Evolutionary conservation across 1,140 invertebrate species (phyloP), one percentile per base, ranked within the genome.

Genomic region (Sitophilus oryzae): DNA sequence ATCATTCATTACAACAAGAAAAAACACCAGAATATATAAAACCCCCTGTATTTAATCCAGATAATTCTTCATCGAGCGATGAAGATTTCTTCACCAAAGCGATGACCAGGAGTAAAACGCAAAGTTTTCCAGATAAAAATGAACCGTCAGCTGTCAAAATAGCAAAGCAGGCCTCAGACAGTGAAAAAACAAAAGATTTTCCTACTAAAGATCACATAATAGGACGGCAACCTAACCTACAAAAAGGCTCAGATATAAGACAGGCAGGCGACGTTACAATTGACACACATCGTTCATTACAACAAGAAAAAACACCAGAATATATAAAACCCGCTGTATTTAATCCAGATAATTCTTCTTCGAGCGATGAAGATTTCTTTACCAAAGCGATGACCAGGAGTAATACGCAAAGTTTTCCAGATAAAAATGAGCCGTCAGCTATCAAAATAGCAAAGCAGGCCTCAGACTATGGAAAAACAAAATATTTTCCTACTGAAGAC

Each of bases 331-430:
- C 10, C 34, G n/a, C 35, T 15, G 23, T 63, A 11, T 63, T 63
- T 25, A 56, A 53, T 35, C 56, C 59, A 49, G 45, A 16, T 30
- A 4, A 10, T 9, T 16, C 20, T 41, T 22, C 41, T 34, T 40
- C 38, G 3, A 55, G 54, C 21, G 59, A 59, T 25, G 59, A 61
- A 16, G 59, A 63, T 45, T 44, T 63, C 16, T 62, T 63, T 56
- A 50, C 5, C 25, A 30, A 30, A 30, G 11, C 5, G 25, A 30
- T 30, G 11, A 30, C 5, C 25, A 46, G 14, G 25, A 34, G 14
- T 21, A 42, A 42, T 18, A 18, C n/a, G n/a, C n/a, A n/a, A n/a
- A n/a, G n/a, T n/a, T n/a, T n/a, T n/a, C n/a, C n/a, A n/a, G n/a
- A n/a, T n/a, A n/a, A n/a, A n/a, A n/a, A n/a, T n/a, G n/a, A n/a